phyloP scores from a whole-genome alignment of 2,797 vertebrate genomes.

The Chaetodon trifasciatus region DNA sequence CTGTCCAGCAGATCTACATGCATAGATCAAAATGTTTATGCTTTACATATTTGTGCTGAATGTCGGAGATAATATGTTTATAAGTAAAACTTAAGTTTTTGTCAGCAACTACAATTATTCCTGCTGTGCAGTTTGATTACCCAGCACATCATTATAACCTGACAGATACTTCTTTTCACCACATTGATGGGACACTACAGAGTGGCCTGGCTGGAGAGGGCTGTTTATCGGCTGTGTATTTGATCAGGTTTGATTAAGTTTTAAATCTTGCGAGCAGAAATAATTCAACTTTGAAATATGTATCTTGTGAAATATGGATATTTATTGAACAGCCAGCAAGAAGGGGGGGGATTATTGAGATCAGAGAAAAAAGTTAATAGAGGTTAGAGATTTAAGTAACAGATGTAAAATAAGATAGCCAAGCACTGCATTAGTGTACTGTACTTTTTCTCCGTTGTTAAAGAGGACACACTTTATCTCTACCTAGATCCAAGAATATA shows the following conservation, averaged over 20 bases:
- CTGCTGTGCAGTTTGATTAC: slow-evolving; percentile 52
- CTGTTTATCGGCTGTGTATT: slow-evolving; percentile 39
- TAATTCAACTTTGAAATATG: slow-evolving; percentile 34
- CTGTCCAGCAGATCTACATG: too few relatives aligned
- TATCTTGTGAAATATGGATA: slow-evolving; percentile 1
- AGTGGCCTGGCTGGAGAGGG: slow-evolving; percentile 30
- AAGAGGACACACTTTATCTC: neutral
- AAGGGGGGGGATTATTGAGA: neutral
- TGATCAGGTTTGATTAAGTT: slow-evolving; percentile 46
- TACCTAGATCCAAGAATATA: neutral
- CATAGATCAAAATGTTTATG: too few relatives aligned
- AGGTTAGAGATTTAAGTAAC: neutral
- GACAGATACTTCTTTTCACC: slow-evolving; percentile 39
- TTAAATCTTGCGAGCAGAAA: slow-evolving; percentile 28
- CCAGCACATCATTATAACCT: slow-evolving; percentile 50
- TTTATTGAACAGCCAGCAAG: neutral
- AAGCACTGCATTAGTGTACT: neutral
- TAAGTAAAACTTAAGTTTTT: neutral
- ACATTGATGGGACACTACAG: slow-evolving; percentile 33
- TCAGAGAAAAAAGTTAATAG: neutral
- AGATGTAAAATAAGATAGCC: slow-evolving; percentile 1
- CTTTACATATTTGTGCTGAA: neutral
- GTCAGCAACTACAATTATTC: slow-evolving; percentile 49
- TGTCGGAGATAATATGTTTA: neutral
- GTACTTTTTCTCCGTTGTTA: neutral